Conservation (phyloP, 2,888 invertebrate genomes). For the Dendrolimus pini region DNA sequence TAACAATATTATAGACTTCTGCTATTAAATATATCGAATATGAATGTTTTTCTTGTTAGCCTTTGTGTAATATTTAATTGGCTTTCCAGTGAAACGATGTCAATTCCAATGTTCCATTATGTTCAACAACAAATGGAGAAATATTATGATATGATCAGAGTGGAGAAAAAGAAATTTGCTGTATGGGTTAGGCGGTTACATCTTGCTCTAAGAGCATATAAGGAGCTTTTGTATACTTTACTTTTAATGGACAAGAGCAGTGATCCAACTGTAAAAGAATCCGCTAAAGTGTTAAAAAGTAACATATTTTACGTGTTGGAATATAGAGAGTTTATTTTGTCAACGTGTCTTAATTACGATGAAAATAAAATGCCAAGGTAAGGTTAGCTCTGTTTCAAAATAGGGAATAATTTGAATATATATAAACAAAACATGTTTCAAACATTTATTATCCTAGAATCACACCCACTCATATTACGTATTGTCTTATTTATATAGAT, state of each 20-base stretch:
- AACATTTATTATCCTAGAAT: too few relatives aligned
- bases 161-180: constrained; percentile 89
- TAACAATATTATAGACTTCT: too few relatives aligned
- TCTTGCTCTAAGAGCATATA: constrained; percentile 86
- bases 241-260: constrained; percentile 86
- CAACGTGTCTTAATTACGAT: constrained; percentile 88
- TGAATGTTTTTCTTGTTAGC: too few relatives aligned
- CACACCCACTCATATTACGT: too few relatives aligned
- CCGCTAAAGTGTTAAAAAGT: constrained; percentile 91
- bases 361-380: constrained; percentile 91
- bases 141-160: constrained; percentile 87
- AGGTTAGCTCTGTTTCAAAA: too few relatives aligned
- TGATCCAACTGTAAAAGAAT: constrained; percentile 83
- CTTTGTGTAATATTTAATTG: too few relatives aligned
- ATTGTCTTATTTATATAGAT: constrained; percentile 28
- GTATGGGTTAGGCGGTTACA: constrained; percentile 93
- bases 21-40: too few relatives aligned
- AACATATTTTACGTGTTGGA: constrained; percentile 96
- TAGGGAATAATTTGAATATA: too few relatives aligned
- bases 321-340: constrained; percentile 92
- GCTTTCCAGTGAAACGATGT: constrained; percentile 91
- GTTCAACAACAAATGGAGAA: constrained; percentile 94
- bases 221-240: constrained; percentile 90
- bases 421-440: too few relatives aligned
- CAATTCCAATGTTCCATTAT: constrained; percentile 93